These are phyloP conservation scores for Phrynocephalus guinanensis DNA, from an alignment of 2,797 vertebrate species.

Conservation along the genomic window DNA sequence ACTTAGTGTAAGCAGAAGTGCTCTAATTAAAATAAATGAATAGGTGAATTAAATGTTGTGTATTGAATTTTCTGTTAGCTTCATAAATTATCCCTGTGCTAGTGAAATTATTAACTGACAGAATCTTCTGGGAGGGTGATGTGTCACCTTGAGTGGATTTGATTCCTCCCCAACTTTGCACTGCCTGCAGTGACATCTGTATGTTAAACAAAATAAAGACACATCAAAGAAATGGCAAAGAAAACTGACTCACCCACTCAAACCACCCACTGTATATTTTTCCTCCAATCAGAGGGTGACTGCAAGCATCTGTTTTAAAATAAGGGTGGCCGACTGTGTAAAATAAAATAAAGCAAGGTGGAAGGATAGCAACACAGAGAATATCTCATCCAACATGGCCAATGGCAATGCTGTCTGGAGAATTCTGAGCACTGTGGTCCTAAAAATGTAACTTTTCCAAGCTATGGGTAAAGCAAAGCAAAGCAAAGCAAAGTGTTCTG, in stretches of 20 bases:
- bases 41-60: constrained; percentile 76
- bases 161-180: constrained; percentile 50
- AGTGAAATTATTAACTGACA: constrained; percentile 77
- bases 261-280: constrained; percentile 15
- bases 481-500: too few species aligned
- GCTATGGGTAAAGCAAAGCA: too few species aligned
- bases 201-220: constrained; percentile 62
- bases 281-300: constrained; percentile 4
- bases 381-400: too few species aligned
- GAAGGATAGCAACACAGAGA: not conserved
- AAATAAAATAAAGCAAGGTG: not conserved
- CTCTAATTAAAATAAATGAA: constrained; percentile 78
- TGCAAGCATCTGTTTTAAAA: not conserved
- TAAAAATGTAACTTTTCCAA: too few species aligned
- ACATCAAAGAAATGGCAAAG: constrained; percentile 59
- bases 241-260: constrained; percentile 29
- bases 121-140: constrained; percentile 73
- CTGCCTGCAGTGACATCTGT: constrained; percentile 45
- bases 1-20: constrained; percentile 57
- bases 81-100: constrained; percentile 56
- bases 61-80: constrained; percentile 69
- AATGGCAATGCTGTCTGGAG: too few species aligned
- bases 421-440: too few species aligned
- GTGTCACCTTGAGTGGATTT: constrained; percentile 77
- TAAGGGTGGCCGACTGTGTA: too few species aligned